Base-by-base conservation (phyloP, 2,888 invertebrate species). In the Octonoba sinensis region DNA sequence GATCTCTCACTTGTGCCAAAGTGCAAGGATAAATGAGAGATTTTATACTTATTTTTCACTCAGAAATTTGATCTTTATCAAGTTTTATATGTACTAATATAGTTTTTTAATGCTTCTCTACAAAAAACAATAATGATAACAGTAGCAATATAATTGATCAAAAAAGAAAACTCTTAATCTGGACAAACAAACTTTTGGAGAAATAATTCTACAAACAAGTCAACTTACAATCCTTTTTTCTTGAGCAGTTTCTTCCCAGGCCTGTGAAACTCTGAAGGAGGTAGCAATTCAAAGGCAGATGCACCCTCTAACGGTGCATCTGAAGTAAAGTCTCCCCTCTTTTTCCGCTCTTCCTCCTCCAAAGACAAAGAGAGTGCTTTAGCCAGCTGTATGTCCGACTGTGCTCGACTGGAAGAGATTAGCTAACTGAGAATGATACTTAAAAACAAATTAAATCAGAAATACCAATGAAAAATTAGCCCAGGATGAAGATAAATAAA, bases 291-390 rank as follows among this genome's bases (percentile, higher is more conserved):
- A 11, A 36, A 11, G 8, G 36, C 36, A 36, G 36, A 36, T 36
- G 8, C 11, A 8, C 36, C 36, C 36, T 36, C 36, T 11, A 36
- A 36, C 8, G 36, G 36, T 36, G 11, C 36, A 8, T 36, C 36
- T 36, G 8, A 8, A 36, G 11, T 6, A 36, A 36, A 6, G 8
- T 36, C 36, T 11, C 36, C 36, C 11, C 11, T 36, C 36, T 36
- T 36, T 36, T 36, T 36, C 3, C 36, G 36, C 36, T 36, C 36
- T 36, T 36, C 36, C 11, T 36, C 36, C 8, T 36, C 49, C 27
- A 82, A 24, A 12, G 82, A 82, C 18, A 82, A 71, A 16, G 82
- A 82, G 22, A 82, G 72, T 15, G 82, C 82, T 62, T 76, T 75
- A 12, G 82, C 82, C 27, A 82, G 62, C 13, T 82, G 82, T 57